These are phyloP conservation scores for Pterocles orientalis DNA, from an alignment of 2,113 vertebrate genomes.

Conservation along the genomic window DNA sequence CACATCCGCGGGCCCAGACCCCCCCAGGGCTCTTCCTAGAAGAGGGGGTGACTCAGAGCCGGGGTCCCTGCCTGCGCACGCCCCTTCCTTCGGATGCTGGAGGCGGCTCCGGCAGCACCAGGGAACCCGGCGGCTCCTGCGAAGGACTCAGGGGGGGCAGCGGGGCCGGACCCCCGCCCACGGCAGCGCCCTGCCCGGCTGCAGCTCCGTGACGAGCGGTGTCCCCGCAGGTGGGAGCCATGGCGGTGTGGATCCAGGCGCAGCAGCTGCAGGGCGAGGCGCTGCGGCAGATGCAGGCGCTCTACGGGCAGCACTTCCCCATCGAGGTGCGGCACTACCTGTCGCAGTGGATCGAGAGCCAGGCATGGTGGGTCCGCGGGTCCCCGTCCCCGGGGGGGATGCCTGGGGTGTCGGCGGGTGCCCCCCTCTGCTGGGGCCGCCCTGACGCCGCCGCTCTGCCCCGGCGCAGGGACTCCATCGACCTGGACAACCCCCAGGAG, in stretches of 20 bases:
- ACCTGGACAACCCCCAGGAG: conserved; percentile 94
- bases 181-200: accelerated
- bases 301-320: conserved; percentile 97
- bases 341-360: conserved; percentile 95
- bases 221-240: conserved; percentile 80
- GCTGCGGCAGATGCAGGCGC: conserved; percentile 96
- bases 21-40: not conserved
- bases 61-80: not conserved
- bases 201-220: not conserved
- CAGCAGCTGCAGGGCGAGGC: conserved; percentile 98
- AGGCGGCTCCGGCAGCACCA: not conserved
- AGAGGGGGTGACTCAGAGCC: not conserved
- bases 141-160: not conserved
- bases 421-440: accelerated
- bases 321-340: conserved; percentile 98
- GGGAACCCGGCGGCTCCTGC: not conserved
- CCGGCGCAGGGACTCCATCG: conserved; percentile 83
- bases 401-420: accelerated
- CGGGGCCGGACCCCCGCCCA: accelerated
- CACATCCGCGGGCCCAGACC: accelerated
- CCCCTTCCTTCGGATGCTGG: not conserved
- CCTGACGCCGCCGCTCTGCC: not conserved
- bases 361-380: conserved; percentile 84
- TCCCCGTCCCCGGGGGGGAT: accelerated
- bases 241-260: conserved; percentile 98